These are phyloP conservation scores for Penaeus chinensis DNA, from an alignment of 1,140 invertebrate species.

Conservation along the genomic window DNA sequence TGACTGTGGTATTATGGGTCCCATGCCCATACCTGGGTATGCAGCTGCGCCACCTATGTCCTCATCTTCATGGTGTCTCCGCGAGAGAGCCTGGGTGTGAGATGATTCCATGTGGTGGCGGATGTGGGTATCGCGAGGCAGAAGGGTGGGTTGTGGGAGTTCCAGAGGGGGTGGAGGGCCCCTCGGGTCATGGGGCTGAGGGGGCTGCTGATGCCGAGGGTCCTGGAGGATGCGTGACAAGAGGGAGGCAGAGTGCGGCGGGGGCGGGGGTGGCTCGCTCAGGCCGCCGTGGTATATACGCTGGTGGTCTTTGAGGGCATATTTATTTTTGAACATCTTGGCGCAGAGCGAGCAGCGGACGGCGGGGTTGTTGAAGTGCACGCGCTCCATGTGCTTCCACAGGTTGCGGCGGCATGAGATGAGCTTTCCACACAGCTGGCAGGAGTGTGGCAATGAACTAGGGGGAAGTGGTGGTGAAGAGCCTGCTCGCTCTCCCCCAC, in stretches of 20 bases:
- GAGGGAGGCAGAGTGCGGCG: slow-evolving; percentile 59
- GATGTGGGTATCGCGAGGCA: slow-evolving; percentile 43
- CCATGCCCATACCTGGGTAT: slow-evolving; percentile 58
- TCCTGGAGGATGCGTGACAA: slow-evolving; percentile 63
- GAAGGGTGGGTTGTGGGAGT: slow-evolving; percentile 31
- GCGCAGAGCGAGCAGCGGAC: slow-evolving; percentile 64
- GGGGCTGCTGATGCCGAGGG: slow-evolving; percentile 55
- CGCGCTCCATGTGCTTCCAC: slow-evolving; percentile 64
- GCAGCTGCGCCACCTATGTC: slow-evolving; percentile 43
- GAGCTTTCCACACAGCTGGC: slow-evolving; percentile 63
- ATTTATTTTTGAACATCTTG: slow-evolving; percentile 64
- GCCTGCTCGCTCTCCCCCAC: slow-evolving; percentile 41
- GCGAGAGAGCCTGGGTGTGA: slow-evolving; percentile 18
- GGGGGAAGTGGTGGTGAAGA: slow-evolving; percentile 62
- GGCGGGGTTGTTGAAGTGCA: slow-evolving; percentile 63
- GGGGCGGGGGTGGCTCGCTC: slow-evolving; percentile 60
- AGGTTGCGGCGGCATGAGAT: slow-evolving; percentile 64
- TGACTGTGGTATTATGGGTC: slow-evolving; percentile 52
- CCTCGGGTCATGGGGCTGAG: slow-evolving; percentile 36
- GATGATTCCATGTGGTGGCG: slow-evolving; percentile 46
- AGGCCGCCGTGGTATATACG: slow-evolving; percentile 64
- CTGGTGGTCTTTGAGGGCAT: slow-evolving; percentile 64
- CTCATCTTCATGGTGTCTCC: slow-evolving; percentile 56
- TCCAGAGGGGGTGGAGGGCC: slow-evolving; percentile 50
- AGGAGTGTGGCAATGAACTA: slow-evolving; percentile 62